phyloP scores from a whole-genome alignment of 1,140 invertebrate species.

The Holcopasites calliopsidis region DNA sequence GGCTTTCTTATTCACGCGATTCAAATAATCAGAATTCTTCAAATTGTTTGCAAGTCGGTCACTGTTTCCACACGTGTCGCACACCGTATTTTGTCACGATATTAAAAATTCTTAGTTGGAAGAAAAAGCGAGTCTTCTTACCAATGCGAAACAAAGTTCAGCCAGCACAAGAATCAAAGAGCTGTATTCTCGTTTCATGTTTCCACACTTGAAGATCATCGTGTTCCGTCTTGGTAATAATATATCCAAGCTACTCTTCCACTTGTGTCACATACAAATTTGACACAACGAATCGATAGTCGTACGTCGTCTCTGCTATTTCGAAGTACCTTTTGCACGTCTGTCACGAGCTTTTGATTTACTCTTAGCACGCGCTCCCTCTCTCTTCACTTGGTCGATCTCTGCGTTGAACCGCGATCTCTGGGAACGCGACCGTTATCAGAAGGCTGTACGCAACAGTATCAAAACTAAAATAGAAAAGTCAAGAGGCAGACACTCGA shows the following conservation, averaged over 20 bases:
- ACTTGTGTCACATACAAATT: too few species aligned
- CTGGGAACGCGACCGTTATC: not conserved
- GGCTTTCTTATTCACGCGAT: not conserved
- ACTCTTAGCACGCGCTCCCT: too few species aligned
- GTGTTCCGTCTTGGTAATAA: not conserved
- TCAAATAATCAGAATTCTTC: too few species aligned
- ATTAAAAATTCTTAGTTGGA: not conserved
- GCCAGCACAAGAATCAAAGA: not conserved
- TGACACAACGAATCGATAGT: too few species aligned
- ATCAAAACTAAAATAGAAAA: not conserved
- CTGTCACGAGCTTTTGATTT: too few species aligned
- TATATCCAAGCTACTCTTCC: too few species aligned
- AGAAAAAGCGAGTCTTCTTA: not conserved
- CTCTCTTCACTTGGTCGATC: not conserved
- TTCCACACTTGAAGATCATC: not conserved
- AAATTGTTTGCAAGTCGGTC: not conserved
- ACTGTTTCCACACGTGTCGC: too few species aligned
- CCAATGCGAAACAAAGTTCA: not conserved
- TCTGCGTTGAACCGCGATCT: not conserved
- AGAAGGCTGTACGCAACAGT: not conserved
- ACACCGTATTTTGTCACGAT: not conserved
- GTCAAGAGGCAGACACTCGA: not conserved
- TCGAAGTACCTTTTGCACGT: not conserved
- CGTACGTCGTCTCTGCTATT: not conserved
- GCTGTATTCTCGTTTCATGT: not conserved